Conservation (phyloP, 2,888 invertebrate species). For the Cantharis rufa region DNA sequence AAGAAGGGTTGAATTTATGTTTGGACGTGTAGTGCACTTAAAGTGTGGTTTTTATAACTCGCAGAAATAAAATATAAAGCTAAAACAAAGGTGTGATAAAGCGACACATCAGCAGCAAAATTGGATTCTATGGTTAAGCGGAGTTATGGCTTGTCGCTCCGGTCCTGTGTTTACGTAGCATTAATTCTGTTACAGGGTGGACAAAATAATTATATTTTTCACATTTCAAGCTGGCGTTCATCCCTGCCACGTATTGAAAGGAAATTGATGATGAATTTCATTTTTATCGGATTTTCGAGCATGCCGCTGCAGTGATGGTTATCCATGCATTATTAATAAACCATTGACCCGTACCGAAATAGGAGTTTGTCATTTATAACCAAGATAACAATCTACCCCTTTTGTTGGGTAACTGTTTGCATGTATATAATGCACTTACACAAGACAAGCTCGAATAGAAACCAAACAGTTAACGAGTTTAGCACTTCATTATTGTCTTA, state of each 20-base stretch:
- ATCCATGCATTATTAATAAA: conserved; percentile 26
- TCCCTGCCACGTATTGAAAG: neutral
- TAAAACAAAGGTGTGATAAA: neutral
- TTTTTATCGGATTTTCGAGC: neutral
- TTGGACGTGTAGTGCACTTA: neutral
- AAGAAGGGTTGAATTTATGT: neutral
- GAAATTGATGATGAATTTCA: neutral
- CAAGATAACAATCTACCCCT: conserved; percentile 17
- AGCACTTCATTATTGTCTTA: conserved; percentile 9
- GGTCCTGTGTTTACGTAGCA: neutral
- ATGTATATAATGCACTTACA: conserved; percentile 7
- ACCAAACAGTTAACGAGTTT: neutral
- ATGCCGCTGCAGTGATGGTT: conserved; percentile 14
- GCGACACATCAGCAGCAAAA: neutral
- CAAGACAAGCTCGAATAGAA: neutral
- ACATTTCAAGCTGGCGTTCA: neutral
- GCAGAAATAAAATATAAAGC: neutral
- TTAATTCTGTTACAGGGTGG: neutral
- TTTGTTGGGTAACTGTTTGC: conserved; percentile 6
- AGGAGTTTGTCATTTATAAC: conserved; percentile 14
- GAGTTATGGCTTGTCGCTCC: neutral
- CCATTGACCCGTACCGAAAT: conserved; percentile 23
- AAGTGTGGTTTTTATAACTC: neutral
- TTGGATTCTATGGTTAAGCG: neutral
- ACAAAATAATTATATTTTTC: neutral